Conservation (phyloP, 2,888 invertebrate genomes). For the Melolontha melolontha region DNA sequence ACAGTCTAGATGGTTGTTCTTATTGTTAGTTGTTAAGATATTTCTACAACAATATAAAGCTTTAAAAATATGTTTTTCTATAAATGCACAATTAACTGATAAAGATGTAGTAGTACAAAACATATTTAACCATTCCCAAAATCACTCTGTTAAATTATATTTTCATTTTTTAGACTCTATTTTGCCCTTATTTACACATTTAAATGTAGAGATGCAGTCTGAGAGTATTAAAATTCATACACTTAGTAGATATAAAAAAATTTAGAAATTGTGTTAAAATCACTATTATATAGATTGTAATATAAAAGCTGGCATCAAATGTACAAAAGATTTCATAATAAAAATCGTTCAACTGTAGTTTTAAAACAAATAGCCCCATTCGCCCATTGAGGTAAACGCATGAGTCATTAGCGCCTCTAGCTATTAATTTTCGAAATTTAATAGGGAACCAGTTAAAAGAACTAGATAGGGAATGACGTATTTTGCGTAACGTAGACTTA, state of each 20-base stretch:
- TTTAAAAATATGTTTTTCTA: constrained; percentile 17
- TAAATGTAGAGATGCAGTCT: constrained; percentile 19
- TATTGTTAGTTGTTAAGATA: constrained; percentile 10
- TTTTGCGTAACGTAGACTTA: no score
- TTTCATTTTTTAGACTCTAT: constrained; percentile 7
- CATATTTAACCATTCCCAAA: background rate
- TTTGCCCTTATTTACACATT: constrained; percentile 15
- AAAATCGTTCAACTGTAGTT: no score
- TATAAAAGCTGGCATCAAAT: constrained; percentile 4
- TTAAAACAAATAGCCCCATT: no score
- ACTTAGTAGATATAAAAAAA: constrained; percentile 16
- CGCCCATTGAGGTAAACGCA: no score
- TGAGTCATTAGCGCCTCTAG: no score
- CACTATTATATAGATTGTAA: constrained; percentile 16
- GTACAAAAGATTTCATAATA: no score
- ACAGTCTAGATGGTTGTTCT: no score
- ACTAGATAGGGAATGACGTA: no score
- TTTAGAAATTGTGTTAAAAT: constrained; percentile 2
- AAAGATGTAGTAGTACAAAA: background rate
- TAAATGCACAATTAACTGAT: constrained; percentile 12
- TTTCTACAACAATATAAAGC: constrained; percentile 17
- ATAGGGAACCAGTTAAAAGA: no score
- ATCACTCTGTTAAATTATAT: no score
- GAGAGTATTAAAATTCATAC: background rate
- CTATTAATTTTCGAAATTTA: no score